phyloP scores from a whole-genome alignment of 1,140 invertebrate genomes.

The Rhagoletis zephyria region DNA sequence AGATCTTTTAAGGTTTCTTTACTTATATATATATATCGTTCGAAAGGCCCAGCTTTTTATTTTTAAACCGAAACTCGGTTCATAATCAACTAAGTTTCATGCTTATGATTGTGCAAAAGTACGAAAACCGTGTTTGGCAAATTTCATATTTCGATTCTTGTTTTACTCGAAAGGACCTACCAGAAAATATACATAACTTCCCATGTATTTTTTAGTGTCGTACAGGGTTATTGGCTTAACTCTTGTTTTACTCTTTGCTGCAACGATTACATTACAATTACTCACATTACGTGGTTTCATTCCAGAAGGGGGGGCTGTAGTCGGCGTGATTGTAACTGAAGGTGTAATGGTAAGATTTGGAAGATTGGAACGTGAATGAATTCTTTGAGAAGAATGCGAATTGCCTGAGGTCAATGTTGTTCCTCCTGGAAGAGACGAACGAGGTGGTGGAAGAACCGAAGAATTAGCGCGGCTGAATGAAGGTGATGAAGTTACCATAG shows the following conservation, averaged over 20 bases:
- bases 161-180: too few relatives aligned
- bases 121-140: too few relatives aligned
- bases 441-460: slow-evolving; percentile 69
- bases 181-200: too few relatives aligned
- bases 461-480: slow-evolving; percentile 59
- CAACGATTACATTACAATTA: slow-evolving; percentile 73
- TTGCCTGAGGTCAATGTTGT: slow-evolving; percentile 76
- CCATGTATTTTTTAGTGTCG: too few relatives aligned
- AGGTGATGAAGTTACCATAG: slow-evolving; percentile 63
- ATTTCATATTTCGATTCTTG: too few relatives aligned
- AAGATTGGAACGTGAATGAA: slow-evolving; percentile 70
- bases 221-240: too few relatives aligned
- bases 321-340: slow-evolving; percentile 81
- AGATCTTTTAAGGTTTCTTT: too few relatives aligned
- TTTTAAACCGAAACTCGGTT: too few relatives aligned
- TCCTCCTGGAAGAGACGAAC: slow-evolving; percentile 75
- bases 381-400: slow-evolving; percentile 64
- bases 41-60: too few relatives aligned
- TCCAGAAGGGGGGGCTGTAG: slow-evolving; percentile 78
- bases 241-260: slow-evolving; percentile 64
- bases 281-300: slow-evolving; percentile 75
- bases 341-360: slow-evolving; percentile 78
- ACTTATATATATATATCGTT: too few relatives aligned
- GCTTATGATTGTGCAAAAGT: too few relatives aligned
- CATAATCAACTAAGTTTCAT: too few relatives aligned